These are phyloP conservation scores for Sciurus carolinensis DNA, from an alignment of 2,797 vertebrate genomes.

Conservation along the genomic window DNA sequence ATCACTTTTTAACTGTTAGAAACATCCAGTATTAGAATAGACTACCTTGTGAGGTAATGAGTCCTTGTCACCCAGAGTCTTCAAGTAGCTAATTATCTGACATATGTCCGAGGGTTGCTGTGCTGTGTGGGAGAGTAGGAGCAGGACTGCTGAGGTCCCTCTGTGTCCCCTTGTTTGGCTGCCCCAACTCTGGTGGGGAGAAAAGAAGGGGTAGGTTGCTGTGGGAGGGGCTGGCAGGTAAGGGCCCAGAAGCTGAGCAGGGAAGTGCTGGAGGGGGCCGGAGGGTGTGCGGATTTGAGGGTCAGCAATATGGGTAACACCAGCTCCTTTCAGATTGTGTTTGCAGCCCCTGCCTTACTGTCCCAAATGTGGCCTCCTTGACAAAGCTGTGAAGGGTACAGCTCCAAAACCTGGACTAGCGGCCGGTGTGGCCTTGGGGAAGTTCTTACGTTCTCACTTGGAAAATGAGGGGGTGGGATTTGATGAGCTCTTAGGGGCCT, in stretches of 20 bases:
- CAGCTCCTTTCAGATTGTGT: not conserved
- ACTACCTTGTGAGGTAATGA: not conserved
- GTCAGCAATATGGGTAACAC: not conserved
- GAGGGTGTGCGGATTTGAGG: not conserved
- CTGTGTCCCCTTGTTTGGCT: not conserved
- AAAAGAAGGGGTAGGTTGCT: not conserved
- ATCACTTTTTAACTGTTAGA: slow-evolving; percentile 4
- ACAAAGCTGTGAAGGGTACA: not conserved
- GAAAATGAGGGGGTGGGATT: not conserved
- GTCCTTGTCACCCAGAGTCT: not conserved
- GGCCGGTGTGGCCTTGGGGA: not conserved
- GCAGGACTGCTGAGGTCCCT: not conserved
- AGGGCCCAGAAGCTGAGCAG: not conserved
- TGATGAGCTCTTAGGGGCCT: not conserved
- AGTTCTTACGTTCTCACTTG: slow-evolving; percentile 31
- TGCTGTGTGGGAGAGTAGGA: not conserved
- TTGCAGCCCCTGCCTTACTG: not conserved
- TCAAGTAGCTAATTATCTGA: not conserved
- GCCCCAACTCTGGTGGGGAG: not conserved
- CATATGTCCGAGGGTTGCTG: not conserved
- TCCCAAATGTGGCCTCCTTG: not conserved
- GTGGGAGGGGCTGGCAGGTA: not conserved
- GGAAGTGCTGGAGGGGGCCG: not conserved
- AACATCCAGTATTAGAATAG: not conserved
- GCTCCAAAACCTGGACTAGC: not conserved